Conservation (phyloP, 2,797 vertebrate species). For the Sciurus vulgaris region DNA sequence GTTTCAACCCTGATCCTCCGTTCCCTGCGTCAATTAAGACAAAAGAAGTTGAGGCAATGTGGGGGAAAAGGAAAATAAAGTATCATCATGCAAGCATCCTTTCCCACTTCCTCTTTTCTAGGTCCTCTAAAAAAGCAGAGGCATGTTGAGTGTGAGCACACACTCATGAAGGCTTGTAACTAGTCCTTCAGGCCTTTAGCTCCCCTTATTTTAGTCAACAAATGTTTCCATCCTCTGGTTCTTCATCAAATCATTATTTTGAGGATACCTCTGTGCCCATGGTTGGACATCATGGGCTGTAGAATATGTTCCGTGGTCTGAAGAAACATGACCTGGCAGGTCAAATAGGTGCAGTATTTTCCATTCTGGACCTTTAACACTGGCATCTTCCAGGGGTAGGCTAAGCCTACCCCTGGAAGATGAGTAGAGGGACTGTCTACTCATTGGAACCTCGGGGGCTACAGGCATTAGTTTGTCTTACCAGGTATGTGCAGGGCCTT, state of each 20-base stretch:
- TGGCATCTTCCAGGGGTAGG: not conserved
- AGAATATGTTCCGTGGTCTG: not conserved
- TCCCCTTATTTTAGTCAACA: not conserved
- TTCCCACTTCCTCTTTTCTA: not conserved
- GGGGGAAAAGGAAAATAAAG: not conserved
- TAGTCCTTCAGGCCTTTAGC: not conserved
- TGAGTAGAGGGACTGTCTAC: not conserved
- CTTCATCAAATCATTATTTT: not conserved
- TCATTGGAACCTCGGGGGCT: not conserved
- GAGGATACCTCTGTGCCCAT: too few species aligned
- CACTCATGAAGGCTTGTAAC: not conserved
- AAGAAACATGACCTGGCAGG: not conserved
- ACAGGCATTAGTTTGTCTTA: not conserved
- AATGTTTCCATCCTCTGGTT: not conserved
- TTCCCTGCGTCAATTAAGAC: not conserved
- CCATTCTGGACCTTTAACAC: not conserved
- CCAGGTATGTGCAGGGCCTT: not conserved
- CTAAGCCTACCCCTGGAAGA: too few species aligned
- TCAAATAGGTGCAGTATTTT: not conserved
- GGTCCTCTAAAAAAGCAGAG: not conserved
- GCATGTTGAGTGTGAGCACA: not conserved
- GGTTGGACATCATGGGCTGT: not conserved
- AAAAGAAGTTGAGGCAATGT: not conserved
- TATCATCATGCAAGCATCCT: not conserved
- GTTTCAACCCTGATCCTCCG: too few species aligned